Evolutionary conservation across 1,140 invertebrate species (phyloP), one percentile per base, ranked within the genome.

Genomic region (Apis cerana): DNA sequence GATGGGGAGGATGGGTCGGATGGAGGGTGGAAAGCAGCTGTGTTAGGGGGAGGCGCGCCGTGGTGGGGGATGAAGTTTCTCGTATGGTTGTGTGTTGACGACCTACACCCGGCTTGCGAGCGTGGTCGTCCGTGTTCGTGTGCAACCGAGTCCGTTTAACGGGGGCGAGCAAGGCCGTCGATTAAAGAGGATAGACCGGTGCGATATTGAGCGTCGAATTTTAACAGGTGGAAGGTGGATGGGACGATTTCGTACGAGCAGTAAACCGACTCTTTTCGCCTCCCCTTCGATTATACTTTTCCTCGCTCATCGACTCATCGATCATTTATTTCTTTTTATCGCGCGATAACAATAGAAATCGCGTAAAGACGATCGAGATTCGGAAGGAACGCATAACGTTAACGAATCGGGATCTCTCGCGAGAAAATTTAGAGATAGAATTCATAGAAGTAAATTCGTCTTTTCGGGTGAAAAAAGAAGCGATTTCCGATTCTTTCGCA

Each of bases 141-240:
- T 58, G 83, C 80, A 33, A 27, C 58, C n/a, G 67, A 78, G 83
- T 75, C 48, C 65, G 79, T 80, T 85, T 88, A 84, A 88, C 88
- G 88, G 83, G 83, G 82, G 79, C 86, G 84, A 85, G 90, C 91
- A 92, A 92, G 90, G 91, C 91, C 91, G 85, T 80, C 76, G 69
- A 61, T 93, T 93, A 93, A 93, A 93, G 92, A 72, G 89, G 91
- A 92, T 89, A 87, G 88, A 65, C 48, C 81, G 48, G 56, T 62
- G 65, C 71, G 81, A 71, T 88, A 86, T 88, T 62, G 86, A 88
- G 61, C 88, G 87, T 68, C 48, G 65, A 67, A 78, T 89, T 89
- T 85, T 89, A 90, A 91, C 88, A 85, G 88, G 86, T 89, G 88
- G 88, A 85, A 83, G 64, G 33, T 75, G 23, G 15, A 19, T 52